These are phyloP conservation scores for Parauchenoglanis ngamensis DNA, from an alignment of 2,797 vertebrate species.

Conservation along the genomic window DNA sequence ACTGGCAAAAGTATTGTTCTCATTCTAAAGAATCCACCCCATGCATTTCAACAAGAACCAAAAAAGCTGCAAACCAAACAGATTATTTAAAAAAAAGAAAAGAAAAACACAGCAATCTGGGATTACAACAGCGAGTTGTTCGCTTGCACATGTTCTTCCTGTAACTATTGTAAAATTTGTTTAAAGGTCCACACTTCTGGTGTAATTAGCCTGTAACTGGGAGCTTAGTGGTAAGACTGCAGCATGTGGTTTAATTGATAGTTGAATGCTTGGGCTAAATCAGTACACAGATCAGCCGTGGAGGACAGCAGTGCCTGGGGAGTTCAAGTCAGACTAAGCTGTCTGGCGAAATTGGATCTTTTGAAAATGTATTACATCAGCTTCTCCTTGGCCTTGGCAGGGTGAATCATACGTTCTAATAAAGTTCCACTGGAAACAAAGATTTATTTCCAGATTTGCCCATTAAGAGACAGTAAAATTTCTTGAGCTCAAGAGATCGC, in stretches of 20 bases:
- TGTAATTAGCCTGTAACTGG: conserved; percentile 35
- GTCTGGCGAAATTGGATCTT: conserved; percentile 29
- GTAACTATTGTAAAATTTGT: conserved; percentile 8
- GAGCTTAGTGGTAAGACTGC: conserved; percentile 23
- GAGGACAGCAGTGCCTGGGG: conserved; percentile 29
- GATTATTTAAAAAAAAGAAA: background rate
- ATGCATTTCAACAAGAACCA: conserved; percentile 43
- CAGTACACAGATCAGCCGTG: background rate
- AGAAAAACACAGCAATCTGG: conserved; percentile 28
- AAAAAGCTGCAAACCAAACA: conserved; percentile 9
- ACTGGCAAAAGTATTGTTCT: conserved; percentile 31
- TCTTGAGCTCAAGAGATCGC: background rate
- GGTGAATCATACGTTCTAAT: conserved; percentile 28
- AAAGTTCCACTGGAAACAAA: background rate
- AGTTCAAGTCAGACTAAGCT: conserved; percentile 27
- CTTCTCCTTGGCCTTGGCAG: conserved; percentile 28
- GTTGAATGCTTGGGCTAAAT: conserved; percentile 33
- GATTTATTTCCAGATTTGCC: conserved; percentile 36
- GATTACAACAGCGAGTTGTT: conserved; percentile 46
- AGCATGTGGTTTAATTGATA: conserved; percentile 42
- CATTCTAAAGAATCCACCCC: conserved; percentile 30
- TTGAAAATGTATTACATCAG: conserved; percentile 30
- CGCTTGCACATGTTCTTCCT: conserved; percentile 17
- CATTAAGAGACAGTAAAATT: conserved; percentile 3
- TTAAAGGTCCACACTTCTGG: conserved; percentile 24